Evolutionary conservation across 1,140 invertebrate genomes (phyloP), one percentile per base, ranked within the genome.

Genomic region (Cydia amplana): DNA sequence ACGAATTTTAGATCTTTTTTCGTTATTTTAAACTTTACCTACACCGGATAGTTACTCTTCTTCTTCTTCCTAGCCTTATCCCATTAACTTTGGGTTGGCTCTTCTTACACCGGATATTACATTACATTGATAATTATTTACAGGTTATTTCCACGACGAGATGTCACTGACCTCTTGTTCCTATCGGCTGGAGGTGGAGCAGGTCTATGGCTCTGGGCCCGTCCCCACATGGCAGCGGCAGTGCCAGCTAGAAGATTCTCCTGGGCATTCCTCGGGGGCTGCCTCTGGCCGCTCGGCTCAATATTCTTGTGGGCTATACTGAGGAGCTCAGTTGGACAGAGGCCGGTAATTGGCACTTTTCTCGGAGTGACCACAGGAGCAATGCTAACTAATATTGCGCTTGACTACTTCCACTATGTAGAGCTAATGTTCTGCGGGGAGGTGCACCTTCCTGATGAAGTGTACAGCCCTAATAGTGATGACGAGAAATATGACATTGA

Each of bases 401-500:
- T 93, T 76, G 93, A 93, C 80, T 93, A 93, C 83, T 93, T 93
- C 75, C 87, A 88, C 77, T 93, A 92, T 88, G 86, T 93, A 43
- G 93, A 93, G 80, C 82, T 91, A 28, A 91, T 93, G 90, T 91
- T 91, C 82, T 91, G 90, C 85, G 91, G 91, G 67, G 91, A 92
- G 81, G 79, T 92, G 14, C 87, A 88, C 32, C 64, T 91, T 40
- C 90, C 89, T 63, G 90, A 92, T 84, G 91, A 92, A 77, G 86
- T 87, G 55, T 93, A 88, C 76, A 91, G 83, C 28, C 90, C 91
- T 18, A 89, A 92, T 65, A 93, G 92, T 90, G 93, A 93, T 84
- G 93, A 93, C 86, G 92, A 93, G 80, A 93, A 91, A 83, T 93
- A 93, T 88, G 91, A 93, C 80, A 89, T 91, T 85, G 91, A 93